phyloP scores from a whole-genome alignment of 2,797 vertebrate genomes.

The Rhinichthys osculus region DNA sequence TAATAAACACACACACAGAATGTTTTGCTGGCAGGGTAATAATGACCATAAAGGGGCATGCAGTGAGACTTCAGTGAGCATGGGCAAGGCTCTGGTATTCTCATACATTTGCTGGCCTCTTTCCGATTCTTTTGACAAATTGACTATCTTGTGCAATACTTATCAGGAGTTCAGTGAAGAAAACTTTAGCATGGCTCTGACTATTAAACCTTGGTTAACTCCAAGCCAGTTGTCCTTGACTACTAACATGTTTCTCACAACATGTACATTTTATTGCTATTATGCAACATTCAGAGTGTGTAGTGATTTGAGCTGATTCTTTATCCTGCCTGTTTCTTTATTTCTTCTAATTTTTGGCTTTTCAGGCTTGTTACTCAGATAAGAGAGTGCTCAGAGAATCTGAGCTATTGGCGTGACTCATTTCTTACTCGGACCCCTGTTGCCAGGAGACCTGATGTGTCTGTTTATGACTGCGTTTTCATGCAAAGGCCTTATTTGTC shows the following conservation, averaged over 20 bases:
- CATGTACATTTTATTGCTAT: background rate
- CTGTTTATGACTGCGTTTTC: slow-evolving; percentile 64
- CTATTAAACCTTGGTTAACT: slow-evolving; percentile 1
- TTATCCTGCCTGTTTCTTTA: background rate
- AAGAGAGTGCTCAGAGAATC: slow-evolving; percentile 36
- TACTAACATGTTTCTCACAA: background rate
- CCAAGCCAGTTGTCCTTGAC: slow-evolving; percentile 5
- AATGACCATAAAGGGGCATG: slow-evolving; percentile 80
- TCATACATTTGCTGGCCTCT: slow-evolving; percentile 40
- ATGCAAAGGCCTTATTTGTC: slow-evolving; percentile 67
- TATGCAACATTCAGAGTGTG: slow-evolving; percentile 32
- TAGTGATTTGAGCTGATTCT: background rate
- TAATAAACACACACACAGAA: slow-evolving; percentile 44
- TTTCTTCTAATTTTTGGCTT: background rate
- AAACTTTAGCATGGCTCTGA: background rate
- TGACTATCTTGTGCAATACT: background rate
- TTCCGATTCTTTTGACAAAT: background rate
- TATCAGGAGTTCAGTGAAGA: background rate
- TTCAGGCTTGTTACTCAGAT: background rate
- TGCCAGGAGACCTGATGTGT: slow-evolving; percentile 63
- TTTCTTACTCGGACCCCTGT: slow-evolving; percentile 54
- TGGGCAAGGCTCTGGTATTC: slow-evolving; percentile 54
- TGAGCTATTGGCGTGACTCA: slow-evolving; percentile 41
- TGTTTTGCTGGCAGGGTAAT: slow-evolving; percentile 1
- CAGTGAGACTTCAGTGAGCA: slow-evolving; percentile 40